A percentile compares a stretch with the other conserved stretches of the same genome.
These are phyloP conservation scores for Cebus imitator DNA, from an alignment of 2,113 vertebrate genomes.

Conservation along the genomic window DNA sequence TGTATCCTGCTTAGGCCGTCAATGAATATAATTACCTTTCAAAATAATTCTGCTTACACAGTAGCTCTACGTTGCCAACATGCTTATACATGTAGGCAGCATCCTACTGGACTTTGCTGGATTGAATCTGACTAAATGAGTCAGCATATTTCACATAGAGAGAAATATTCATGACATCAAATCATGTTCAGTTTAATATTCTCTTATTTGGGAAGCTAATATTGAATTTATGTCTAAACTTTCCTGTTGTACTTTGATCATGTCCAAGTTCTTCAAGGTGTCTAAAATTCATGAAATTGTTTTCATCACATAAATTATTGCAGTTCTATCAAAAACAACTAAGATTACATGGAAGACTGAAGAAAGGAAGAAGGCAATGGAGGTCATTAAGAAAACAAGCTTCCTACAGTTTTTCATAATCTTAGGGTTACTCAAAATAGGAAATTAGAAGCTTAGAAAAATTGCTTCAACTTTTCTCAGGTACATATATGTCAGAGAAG, in stretches of 20 bases:
- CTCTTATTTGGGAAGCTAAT: not conserved
- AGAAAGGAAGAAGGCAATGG: not conserved
- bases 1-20: constrained; percentile 10
- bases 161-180: not conserved
- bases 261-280: not conserved
- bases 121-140: not conserved
- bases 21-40: constrained; percentile 31
- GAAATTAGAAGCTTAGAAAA: not conserved
- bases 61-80: not conserved
- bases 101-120: not conserved
- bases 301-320: not conserved
- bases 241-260: not conserved
- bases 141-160: not conserved
- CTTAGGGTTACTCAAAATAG: not conserved
- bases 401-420: not conserved
- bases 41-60: constrained; percentile 30
- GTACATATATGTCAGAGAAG: not conserved
- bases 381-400: not conserved
- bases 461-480: not conserved
- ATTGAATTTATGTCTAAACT: not conserved
- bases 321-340: not conserved
- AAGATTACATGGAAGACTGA: not conserved
- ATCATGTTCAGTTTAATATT: not conserved
- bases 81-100: not conserved
- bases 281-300: not conserved